Conservation (phyloP, 2,113 vertebrate species). For the Muntiacus reevesi region DNA sequence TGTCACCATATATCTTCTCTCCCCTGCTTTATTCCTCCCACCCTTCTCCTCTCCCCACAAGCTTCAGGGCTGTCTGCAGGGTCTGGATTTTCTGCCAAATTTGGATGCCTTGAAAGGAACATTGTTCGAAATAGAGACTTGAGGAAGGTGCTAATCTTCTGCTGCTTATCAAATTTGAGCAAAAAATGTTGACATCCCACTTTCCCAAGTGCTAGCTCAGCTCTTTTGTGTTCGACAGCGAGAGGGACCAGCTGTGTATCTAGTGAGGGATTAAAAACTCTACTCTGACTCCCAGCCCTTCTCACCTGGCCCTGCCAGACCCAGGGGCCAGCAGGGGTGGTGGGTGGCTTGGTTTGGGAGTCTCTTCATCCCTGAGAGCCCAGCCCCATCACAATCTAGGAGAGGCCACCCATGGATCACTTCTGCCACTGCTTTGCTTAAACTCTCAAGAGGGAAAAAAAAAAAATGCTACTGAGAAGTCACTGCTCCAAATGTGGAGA, state of each 20-base stretch:
- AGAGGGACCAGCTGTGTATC: conserved; percentile 40
- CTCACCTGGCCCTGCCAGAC: not conserved
- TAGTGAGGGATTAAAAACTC: not conserved
- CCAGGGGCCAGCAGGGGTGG: not conserved
- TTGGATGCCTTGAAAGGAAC: conserved; percentile 68
- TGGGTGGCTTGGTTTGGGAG: fast-evolving
- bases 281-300: not conserved
- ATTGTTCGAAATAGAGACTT: conserved; percentile 56
- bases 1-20: not conserved
- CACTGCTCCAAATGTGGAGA: conserved; percentile 69
- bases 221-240: conserved; percentile 45
- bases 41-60: not conserved
- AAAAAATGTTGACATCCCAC: conserved; percentile 70
- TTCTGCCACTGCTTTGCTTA: conserved; percentile 41
- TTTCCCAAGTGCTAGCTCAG: conserved; percentile 67
- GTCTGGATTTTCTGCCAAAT: conserved; percentile 63
- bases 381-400: not conserved
- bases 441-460: conserved; percentile 29
- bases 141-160: conserved; percentile 72
- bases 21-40: not conserved
- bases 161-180: conserved; percentile 66
- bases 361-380: not conserved
- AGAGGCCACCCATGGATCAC: not conserved
- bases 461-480: conserved; percentile 34
- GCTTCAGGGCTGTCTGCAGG: conserved; percentile 62